Conservation (phyloP, 1,140 invertebrate species). For the Dendrolimus kikuchii region DNA sequence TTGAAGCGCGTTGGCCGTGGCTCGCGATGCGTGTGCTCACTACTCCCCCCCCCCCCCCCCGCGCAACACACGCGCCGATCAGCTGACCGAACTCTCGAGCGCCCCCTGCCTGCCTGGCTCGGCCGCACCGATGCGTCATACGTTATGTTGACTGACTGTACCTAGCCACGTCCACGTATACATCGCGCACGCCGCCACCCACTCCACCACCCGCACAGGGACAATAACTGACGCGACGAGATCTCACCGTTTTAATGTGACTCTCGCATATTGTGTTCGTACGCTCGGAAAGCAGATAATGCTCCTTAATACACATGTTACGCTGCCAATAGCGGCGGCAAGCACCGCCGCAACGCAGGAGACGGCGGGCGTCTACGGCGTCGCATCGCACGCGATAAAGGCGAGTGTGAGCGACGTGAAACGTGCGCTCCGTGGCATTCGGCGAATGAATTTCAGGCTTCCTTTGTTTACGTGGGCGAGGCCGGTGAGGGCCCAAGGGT, state of each 20-base stretch:
- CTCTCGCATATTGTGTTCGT: slow-evolving; percentile 8
- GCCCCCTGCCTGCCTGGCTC: slow-evolving; percentile 21
- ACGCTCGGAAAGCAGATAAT: not conserved
- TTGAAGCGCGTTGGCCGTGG: slow-evolving; percentile 24
- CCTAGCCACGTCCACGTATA: slow-evolving; percentile 25
- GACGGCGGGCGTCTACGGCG: slow-evolving; percentile 3
- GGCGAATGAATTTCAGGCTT: slow-evolving; percentile 48
- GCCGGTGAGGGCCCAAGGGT: slow-evolving; percentile 14
- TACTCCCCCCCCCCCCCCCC: slow-evolving; percentile 15
- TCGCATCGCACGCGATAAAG: slow-evolving; percentile 8
- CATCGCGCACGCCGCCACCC: slow-evolving; percentile 19
- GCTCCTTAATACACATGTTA: no score
- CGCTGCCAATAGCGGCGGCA: no score
- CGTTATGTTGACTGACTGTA: slow-evolving; percentile 22
- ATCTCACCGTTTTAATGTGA: slow-evolving; percentile 6
- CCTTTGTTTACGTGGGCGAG: slow-evolving; percentile 67
- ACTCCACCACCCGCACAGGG: slow-evolving; percentile 25
- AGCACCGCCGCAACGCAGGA: not conserved
- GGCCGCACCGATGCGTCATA: slow-evolving; percentile 34
- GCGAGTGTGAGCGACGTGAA: slow-evolving; percentile 9
- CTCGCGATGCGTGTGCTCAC: slow-evolving; percentile 51
- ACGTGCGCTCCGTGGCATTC: slow-evolving; percentile 23
- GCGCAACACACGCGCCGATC: slow-evolving; percentile 40
- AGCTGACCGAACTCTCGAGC: slow-evolving; percentile 47
- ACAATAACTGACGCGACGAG: slow-evolving; percentile 17